phyloP scores from a whole-genome alignment of 2,888 invertebrate genomes.

The Lasioglossum villosulum region DNA sequence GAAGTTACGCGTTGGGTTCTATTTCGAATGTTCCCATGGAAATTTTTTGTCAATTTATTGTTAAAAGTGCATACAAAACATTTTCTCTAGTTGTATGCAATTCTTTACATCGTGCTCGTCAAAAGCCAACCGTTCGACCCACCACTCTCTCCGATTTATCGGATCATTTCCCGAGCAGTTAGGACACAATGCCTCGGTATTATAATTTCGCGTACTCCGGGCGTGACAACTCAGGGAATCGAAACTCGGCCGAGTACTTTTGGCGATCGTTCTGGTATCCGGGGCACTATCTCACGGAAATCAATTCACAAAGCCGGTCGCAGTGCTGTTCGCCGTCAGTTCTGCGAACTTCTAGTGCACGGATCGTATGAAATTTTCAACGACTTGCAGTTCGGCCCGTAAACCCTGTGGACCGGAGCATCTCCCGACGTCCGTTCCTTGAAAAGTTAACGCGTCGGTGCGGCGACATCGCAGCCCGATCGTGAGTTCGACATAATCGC shows the following conservation, averaged over 20 bases:
- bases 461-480: background rate
- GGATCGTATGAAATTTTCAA: slow-evolving; percentile 16
- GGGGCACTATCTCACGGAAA: background rate
- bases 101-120: too few relatives aligned
- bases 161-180: background rate
- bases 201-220: background rate
- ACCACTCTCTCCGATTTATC: background rate
- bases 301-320: slow-evolving; percentile 12
- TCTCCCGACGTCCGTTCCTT: background rate
- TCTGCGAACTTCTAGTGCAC: background rate
- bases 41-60: too few relatives aligned
- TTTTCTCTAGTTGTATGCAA: background rate
- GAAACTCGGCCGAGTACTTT: background rate
- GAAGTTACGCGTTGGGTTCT: background rate
- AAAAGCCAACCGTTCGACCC: background rate
- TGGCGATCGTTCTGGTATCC: background rate
- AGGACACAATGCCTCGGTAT: background rate
- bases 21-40: background rate
- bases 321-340: background rate
- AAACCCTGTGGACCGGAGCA: background rate
- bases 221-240: background rate
- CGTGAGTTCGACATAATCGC: slow-evolving; percentile 41
- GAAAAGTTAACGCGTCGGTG: slow-evolving; percentile 6
- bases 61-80: too few relatives aligned
- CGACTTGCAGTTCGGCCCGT: background rate